Conservation (phyloP, 2,797 vertebrate species). For the Babyrousa celebensis region DNA sequence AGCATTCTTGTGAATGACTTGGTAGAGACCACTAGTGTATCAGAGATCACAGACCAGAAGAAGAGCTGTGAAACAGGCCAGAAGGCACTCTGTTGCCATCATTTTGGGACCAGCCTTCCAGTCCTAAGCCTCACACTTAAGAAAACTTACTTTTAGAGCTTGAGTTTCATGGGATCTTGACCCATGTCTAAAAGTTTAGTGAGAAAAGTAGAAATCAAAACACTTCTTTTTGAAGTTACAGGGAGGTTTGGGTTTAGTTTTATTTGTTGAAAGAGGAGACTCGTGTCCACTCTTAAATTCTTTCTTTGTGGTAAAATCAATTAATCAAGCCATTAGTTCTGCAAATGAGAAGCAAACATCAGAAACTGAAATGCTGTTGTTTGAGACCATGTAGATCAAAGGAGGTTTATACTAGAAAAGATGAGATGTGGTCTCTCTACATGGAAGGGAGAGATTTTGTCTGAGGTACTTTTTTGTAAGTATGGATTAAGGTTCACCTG, state of each 20-base stretch:
- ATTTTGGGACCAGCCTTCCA: not conserved
- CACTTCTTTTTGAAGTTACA: not conserved
- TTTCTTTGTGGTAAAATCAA: slow-evolving; percentile 26
- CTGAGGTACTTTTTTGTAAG: slow-evolving; percentile 1
- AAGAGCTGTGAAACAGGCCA: not conserved
- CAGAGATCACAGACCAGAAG: not conserved
- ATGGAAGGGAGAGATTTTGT: not conserved
- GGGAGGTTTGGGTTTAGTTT: not conserved
- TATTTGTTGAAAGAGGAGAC: slow-evolving; percentile 7
- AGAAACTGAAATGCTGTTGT: not conserved
- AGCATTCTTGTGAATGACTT: not conserved
- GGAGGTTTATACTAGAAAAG: not conserved
- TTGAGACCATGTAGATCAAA: not conserved
- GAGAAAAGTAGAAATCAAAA: not conserved
- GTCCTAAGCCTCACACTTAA: not conserved
- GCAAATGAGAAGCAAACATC: slow-evolving; percentile 26
- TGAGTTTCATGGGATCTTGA: not conserved
- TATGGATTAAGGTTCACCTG: not conserved
- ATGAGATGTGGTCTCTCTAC: not conserved
- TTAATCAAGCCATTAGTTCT: slow-evolving; percentile 45
- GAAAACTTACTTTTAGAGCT: not conserved
- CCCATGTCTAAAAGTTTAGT: slow-evolving; percentile 14
- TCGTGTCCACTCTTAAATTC: not conserved
- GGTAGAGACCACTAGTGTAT: not conserved
- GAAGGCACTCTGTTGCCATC: not conserved